A percentile compares a stretch with the other conserved stretches of the same genome.
Conservation (phyloP, 30 jellyfish, hydroid and myxozoan genomes). For the Kudoa iwatai region DNA sequence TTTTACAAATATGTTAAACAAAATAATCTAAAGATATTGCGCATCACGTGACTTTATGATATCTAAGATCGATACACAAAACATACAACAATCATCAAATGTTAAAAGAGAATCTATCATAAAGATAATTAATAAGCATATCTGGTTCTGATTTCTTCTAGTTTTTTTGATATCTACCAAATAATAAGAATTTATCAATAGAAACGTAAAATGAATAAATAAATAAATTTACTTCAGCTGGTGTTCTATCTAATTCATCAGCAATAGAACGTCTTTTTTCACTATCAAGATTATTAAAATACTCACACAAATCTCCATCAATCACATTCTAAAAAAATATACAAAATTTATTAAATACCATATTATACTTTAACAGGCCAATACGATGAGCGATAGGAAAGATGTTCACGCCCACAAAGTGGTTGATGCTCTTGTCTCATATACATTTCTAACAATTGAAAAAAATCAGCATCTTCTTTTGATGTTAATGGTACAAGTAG, state of each 20-base stretch:
- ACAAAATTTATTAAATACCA: background rate
- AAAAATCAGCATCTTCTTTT: slow-evolving; percentile 82
- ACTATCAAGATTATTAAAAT: slow-evolving; percentile 58
- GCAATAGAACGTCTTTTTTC: slow-evolving; percentile 39
- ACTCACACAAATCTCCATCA: slow-evolving; percentile 91
- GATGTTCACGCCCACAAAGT: slow-evolving; percentile 56
- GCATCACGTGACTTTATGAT: no score
- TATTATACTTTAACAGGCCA: slow-evolving; percentile 30
- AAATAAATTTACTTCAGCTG: slow-evolving; percentile 96
- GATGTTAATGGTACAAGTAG: slow-evolving; percentile 69
- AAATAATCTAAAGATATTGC: no score
- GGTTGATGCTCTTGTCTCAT: slow-evolving; percentile 73
- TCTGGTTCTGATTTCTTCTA: slow-evolving; percentile 78
- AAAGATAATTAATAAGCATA: slow-evolving; percentile 16
- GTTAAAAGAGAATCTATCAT: no score
- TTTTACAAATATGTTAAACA: no score
- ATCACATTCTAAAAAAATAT: slow-evolving; percentile 27
- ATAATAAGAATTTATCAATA: no score
- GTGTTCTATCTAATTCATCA: slow-evolving; percentile 84
- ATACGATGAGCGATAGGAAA: slow-evolving; percentile 49
- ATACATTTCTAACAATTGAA: slow-evolving; percentile 70
- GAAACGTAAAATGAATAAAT: no score
- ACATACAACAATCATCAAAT: no score
- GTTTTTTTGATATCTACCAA: slow-evolving; percentile 51
- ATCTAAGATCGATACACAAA: no score